Base-by-base conservation (phyloP, 2,888 invertebrate species). In the Leptura quadrifasciata region DNA sequence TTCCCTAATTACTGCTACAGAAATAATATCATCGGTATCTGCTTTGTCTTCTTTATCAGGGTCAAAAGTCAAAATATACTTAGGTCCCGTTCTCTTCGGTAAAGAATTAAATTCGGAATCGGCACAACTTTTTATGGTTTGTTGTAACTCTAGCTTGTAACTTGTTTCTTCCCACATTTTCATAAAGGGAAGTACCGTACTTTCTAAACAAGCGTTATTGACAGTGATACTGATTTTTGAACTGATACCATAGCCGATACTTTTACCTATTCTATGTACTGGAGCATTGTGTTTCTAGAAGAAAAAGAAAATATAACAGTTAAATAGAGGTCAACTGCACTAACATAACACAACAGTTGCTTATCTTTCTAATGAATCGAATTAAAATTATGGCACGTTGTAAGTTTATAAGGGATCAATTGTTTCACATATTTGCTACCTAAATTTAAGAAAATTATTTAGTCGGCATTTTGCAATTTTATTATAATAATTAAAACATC, bases 161-260 rank as follows among this genome's bases (percentile, higher is more conserved):
- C 98, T 98, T 0, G 98, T 98, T 87, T 97, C 96, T 88, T 99
- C 99, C 99, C 99, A 99, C 87, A 94, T 92, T 85, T 94, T 93
- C 88, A 95, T 94, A 55, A 97, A 90, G 0, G 92, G 90, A 35
- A 93, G 90, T 72, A 97, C 91, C 15, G 91, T 90, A 3, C 92
- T 92, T 74, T 93, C 90, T 1, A 97, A 86, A 9, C 95, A 91
- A 70, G 90, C 85, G 10, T 92, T 92, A 78, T 93, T 93, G 0
- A 94, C 91, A 60, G 90, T 89, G n/a, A 96, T 86, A 47, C 84
- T 84, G 84, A 92, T 89, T 86, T 92, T 91, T 67, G 95, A 92
- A 65, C 92, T 88, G 83, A 96, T 91, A 69, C 96, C 96, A 86
- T 91, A 92, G 69, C 92, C 92, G 0, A 90, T 89, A 4, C 94